A percentile compares a stretch with the other conserved stretches of the same genome.
Conservation (phyloP, 2,888 invertebrate genomes). For the Entomobrya proxima region DNA sequence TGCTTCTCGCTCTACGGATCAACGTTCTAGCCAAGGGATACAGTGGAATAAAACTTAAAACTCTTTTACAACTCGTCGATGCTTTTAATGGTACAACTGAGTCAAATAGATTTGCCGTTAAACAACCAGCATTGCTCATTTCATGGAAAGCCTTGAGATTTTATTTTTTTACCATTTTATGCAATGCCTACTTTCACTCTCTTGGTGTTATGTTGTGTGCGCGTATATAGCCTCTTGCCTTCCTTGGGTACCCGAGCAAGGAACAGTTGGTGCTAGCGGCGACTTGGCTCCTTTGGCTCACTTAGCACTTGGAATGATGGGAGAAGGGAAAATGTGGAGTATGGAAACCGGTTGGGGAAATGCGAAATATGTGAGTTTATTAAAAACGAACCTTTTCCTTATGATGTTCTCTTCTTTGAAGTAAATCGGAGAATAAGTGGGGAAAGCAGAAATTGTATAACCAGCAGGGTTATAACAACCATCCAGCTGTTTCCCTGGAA, state of each 20-base stretch:
- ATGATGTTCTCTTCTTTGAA: background rate
- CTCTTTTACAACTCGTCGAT: conserved; percentile 81
- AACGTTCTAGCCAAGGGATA: conserved; percentile 84
- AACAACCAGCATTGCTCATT: background rate
- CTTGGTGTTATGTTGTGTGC: background rate
- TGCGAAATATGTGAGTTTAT: conserved; percentile 80
- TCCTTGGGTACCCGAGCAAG: conserved; percentile 83
- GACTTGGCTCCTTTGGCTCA: conserved; percentile 84
- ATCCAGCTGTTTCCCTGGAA: too few relatives aligned
- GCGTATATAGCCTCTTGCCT: conserved; percentile 81
- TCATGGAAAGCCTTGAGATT: too few relatives aligned
- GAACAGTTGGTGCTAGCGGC: conserved; percentile 84
- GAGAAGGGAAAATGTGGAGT: conserved; percentile 84
- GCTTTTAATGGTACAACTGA: conserved; percentile 82
- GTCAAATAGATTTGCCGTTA: conserved; percentile 11
- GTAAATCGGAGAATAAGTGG: background rate
- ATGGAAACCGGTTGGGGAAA: conserved; percentile 82
- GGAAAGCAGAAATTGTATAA: background rate
- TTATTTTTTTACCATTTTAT: background rate
- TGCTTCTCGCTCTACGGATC: conserved; percentile 82
- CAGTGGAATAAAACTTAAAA: conserved; percentile 82
- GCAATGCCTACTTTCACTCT: background rate
- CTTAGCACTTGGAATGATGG: conserved; percentile 82
- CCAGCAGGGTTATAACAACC: too few relatives aligned
- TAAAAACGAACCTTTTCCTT: background rate